Evolutionary conservation across 2,113 vertebrate species (phyloP).

Genomic region (Actenoides hombroni): DNA sequence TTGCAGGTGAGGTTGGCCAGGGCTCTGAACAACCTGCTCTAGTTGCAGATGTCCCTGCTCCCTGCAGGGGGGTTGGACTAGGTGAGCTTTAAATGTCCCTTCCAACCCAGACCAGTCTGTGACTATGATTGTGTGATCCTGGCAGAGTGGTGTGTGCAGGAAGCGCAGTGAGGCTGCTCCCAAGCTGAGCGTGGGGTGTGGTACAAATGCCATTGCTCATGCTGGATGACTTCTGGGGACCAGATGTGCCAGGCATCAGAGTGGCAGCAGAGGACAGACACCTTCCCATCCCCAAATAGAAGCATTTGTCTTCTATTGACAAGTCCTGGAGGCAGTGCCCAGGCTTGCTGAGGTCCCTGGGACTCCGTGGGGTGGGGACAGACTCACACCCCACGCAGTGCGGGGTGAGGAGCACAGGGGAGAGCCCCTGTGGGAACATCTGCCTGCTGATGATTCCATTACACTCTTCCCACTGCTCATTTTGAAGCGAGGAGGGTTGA

Average conservation of each 20-base stretch:
- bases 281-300: neutral
- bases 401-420: neutral
- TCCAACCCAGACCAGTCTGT: neutral
- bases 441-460: neutral
- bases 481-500: neutral
- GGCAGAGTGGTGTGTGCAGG: rapidly evolving
- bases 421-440: neutral
- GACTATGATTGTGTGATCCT: neutral
- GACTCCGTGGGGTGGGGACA: neutral
- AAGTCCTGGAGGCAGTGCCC: neutral
- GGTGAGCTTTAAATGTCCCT: neutral
- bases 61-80: neutral
- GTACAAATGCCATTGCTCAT: rapidly evolving
- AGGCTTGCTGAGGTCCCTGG: neutral
- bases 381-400: rapidly evolving
- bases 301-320: rapidly evolving
- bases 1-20: neutral
- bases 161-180: neutral
- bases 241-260: neutral
- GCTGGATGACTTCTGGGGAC: neutral
- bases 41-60: neutral
- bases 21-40: neutral
- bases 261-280: neutral
- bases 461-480: rapidly evolving
- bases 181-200: rapidly evolving